Base-by-base conservation (phyloP, 2,797 vertebrate genomes). In the Fratercula arctica region DNA sequence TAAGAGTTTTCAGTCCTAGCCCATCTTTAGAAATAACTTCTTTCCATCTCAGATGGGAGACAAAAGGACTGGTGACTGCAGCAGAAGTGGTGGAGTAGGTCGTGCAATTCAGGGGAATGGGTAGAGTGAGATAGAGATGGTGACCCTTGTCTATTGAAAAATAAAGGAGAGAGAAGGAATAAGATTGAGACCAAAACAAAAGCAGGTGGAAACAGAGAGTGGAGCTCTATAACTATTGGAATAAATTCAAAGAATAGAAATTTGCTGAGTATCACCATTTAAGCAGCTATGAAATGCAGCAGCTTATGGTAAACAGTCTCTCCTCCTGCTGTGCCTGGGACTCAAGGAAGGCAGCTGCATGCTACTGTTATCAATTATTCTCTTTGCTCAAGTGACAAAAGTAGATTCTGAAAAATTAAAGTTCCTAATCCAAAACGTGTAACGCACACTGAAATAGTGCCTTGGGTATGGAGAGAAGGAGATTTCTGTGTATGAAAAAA, bases 311-410 rank as follows among this genome's bases (percentile, higher is more conserved):
- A 54, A 60, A 46, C 12, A 57, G 33, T 48, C 37, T 20, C 76
- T 78, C 33, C 72, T 68, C 78, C 75, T 85, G 85, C 88, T 88
- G 83, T 66, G 76, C 64, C 60, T 83, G 81, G 37, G 81, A 31
- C 61, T 46, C 28, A 50, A 33, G 37, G 76, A 57, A 86, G 53
- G 50, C 73, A 92, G 84, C 73, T 75, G 29, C 37, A 35, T 28
- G 21, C n/a, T 88, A 2, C 85, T 57, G 9, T 67, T 72, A 78
- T 75, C 73, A 92, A 81, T 75, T 93, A 94, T 93, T 94, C 85
- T 90, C 87, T 96, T 95, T 93, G 87, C 61, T 91, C 13, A 23
- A 59, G 53, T 69, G 80, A 88, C 85, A 86, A 25, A 84, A 94
- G 26, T 10, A 16, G 46, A 45, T 84, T 67, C 48, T 80, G 82